These are phyloP conservation scores for Bellardia pandia DNA, from an alignment of 2,888 invertebrate genomes.

Conservation along the genomic window DNA sequence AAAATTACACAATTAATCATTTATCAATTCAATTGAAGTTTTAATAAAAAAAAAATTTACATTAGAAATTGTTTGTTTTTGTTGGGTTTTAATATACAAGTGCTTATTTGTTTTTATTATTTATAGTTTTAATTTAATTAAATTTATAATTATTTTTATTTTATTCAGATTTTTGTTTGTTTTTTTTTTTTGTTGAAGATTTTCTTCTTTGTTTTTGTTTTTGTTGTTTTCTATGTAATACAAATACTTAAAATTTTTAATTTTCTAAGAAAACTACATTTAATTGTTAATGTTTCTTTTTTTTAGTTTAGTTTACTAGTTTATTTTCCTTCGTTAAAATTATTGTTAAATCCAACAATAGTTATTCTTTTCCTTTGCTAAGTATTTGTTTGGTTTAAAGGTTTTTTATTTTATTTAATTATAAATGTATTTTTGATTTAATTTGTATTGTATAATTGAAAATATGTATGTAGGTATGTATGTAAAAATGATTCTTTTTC, in stretches of 20 bases:
- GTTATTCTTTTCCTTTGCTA: slow-evolving; percentile 16
- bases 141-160: slow-evolving; percentile 31
- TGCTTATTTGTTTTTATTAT: slow-evolving; percentile 40
- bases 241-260: slow-evolving; percentile 66
- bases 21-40: slow-evolving; percentile 40
- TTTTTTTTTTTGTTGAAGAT: slow-evolving; percentile 39
- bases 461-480: slow-evolving; percentile 49
- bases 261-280: slow-evolving; percentile 68
- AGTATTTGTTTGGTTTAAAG: slow-evolving; percentile 19
- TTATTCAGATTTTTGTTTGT: neutral
- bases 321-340: slow-evolving; percentile 33
- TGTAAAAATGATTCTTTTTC: slow-evolving; percentile 35
- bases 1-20: slow-evolving; percentile 45
- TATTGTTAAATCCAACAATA: slow-evolving; percentile 59
- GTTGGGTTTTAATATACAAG: slow-evolving; percentile 61
- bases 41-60: slow-evolving; percentile 66
- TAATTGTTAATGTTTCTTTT: neutral
- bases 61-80: slow-evolving; percentile 51
- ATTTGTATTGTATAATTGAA: slow-evolving; percentile 59
- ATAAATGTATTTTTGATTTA: slow-evolving; percentile 60
- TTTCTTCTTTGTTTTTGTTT: slow-evolving; percentile 10
- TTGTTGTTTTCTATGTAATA: slow-evolving; percentile 36
- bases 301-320: slow-evolving; percentile 22
- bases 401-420: slow-evolving; percentile 34
- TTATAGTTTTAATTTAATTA: slow-evolving; percentile 23